Base-by-base conservation (phyloP, 2,888 invertebrate genomes). In the Eledone cirrhosa region DNA sequence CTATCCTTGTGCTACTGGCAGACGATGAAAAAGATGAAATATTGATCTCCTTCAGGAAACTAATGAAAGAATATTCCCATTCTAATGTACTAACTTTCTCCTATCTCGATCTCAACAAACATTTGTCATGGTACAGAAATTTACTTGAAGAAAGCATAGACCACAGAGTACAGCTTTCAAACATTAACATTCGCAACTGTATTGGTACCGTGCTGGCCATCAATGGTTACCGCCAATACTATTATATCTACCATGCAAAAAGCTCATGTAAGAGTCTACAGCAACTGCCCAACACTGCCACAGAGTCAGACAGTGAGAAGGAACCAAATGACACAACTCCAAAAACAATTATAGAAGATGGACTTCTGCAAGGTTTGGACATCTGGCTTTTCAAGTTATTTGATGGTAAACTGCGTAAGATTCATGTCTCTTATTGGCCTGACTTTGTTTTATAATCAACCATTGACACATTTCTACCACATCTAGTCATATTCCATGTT, bases 401-500 rank as follows among this genome's bases (percentile, higher is more conserved):
- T 90, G 99, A 99, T 91, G 99, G 99, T 82, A 95, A 95, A 83
- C 97, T 98, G 11, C 95, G 96, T 90, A 94, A 98, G 85, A 98
- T 98, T 92, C 95, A 96, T 91, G 94, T 99, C 86, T 97, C 97
- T 91, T 97, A 97, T 91, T 99, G 99, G 99, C 99, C 99, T 11
- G 85, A 86, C 63, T 86, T 88, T 86, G 41, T 31, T 24, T 41
- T 31, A 16, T 72, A 72, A 33, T 41, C 41, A 41, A 41, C 41
- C 41, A 41, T 41, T 5, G 11, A 41, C 5, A 41, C 41, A 41
- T 41, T 41, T 41, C 41, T 41, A 8, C 41, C 41, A 41, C 3
- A 41, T 8, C 41, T 41, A 41, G 41, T 41, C 41, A 41, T 41
- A 41, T 8, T 41, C 41, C 41, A 41, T 41, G 41, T 11, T 41